Percentiles rank a stretch among this genome's conserved stretches.
Conservation (phyloP, 2,797 vertebrate species). For the Pipistrellus nathusii region DNA sequence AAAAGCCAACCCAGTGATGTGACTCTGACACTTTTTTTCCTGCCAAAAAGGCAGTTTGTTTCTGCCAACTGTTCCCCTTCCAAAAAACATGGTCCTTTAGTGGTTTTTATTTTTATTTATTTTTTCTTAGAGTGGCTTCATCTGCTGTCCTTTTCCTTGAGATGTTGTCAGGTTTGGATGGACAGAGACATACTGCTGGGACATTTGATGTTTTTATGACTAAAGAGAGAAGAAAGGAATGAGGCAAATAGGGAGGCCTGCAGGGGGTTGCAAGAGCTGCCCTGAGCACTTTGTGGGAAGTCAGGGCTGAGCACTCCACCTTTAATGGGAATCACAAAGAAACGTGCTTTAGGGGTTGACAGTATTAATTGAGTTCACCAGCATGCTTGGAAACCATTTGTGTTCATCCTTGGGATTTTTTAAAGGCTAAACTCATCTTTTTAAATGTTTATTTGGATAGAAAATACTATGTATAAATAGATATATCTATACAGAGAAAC, state of each 20-base stretch:
- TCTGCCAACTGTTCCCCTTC: slow-evolving; percentile 35
- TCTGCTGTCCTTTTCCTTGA: slow-evolving; percentile 84
- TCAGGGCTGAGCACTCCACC: slow-evolving; percentile 63
- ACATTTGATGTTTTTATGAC: slow-evolving; percentile 83
- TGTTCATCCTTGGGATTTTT: slow-evolving; percentile 52
- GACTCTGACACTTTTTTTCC: slow-evolving; percentile 14
- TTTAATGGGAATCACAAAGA: slow-evolving; percentile 77
- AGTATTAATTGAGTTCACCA: slow-evolving; percentile 76
- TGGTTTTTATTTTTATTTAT: slow-evolving; percentile 69
- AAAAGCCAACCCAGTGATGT: not conserved
- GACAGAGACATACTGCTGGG: slow-evolving; percentile 80
- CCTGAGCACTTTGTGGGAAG: slow-evolving; percentile 75
- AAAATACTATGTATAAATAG: slow-evolving; percentile 38
- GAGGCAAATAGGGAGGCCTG: slow-evolving; percentile 78
- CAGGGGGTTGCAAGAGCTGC: slow-evolving; percentile 81
- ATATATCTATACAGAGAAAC: slow-evolving; percentile 12
- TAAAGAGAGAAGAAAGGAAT: slow-evolving; percentile 74
- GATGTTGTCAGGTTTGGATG: slow-evolving; percentile 83
- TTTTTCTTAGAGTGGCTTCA: slow-evolving; percentile 76
- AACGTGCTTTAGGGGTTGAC: slow-evolving; percentile 78
- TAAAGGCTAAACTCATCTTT: slow-evolving; percentile 51
- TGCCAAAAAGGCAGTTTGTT: slow-evolving; percentile 38
- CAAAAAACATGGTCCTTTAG: slow-evolving; percentile 70
- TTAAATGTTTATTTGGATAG: slow-evolving; percentile 70
- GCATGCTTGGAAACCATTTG: slow-evolving; percentile 72